Evolutionary conservation across 2,113 vertebrate genomes (phyloP).

Genomic region (Cathartes aura): DNA sequence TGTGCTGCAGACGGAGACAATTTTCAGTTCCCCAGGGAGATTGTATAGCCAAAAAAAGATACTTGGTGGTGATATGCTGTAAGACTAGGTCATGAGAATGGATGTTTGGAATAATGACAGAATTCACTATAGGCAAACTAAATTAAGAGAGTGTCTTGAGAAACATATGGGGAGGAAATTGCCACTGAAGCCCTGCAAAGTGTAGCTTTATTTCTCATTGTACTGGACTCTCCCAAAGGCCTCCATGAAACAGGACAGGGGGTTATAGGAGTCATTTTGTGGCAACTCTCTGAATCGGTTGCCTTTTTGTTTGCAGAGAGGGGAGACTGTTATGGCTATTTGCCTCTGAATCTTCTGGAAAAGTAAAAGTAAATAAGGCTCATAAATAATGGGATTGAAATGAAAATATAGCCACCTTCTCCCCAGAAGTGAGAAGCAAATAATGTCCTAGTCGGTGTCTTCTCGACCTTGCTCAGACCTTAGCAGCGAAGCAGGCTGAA

Average conservation of each 20-base stretch:
- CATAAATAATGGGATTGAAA: background rate
- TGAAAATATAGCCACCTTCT: background rate
- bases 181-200: constrained; percentile 22
- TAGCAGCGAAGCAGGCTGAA: background rate
- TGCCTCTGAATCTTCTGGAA: constrained; percentile 12
- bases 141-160: constrained; percentile 60
- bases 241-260: background rate
- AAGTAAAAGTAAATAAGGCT: constrained; percentile 26
- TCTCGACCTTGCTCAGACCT: background rate
- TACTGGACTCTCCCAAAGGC: constrained; percentile 17
- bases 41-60: constrained; percentile 60
- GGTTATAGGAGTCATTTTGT: constrained; percentile 2
- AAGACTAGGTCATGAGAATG: constrained; percentile 61
- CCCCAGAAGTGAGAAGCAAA: background rate
- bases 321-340: background rate
- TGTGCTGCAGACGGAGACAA: constrained; percentile 55
- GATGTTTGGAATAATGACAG: constrained; percentile 57
- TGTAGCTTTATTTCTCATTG: constrained; percentile 40
- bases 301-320: constrained; percentile 26
- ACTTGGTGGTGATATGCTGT: constrained; percentile 55
- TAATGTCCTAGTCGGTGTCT: background rate
- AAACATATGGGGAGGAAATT: constrained; percentile 70
- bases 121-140: constrained; percentile 67
- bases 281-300: background rate
- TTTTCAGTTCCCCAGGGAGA: constrained; percentile 59